Conservation (phyloP, 2,797 vertebrate genomes). For the Anabacerthia variegaticeps region DNA sequence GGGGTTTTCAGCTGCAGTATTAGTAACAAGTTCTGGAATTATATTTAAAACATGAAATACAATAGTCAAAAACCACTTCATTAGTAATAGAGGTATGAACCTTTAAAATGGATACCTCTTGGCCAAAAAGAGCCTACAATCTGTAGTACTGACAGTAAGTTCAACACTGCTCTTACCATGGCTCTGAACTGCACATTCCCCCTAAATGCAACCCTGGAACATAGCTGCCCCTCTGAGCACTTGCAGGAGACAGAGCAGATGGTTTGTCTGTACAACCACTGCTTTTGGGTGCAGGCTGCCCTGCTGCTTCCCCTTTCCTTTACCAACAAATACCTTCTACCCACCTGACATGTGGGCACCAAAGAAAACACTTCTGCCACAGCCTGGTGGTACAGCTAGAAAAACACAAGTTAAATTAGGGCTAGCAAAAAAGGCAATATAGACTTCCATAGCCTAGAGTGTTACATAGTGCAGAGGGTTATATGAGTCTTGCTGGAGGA, state of each 20-base stretch:
- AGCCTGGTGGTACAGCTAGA: neutral
- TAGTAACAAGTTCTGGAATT: neutral
- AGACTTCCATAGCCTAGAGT: neutral
- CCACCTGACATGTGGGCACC: accelerated
- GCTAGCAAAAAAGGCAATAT: neutral
- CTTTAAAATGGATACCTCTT: neutral
- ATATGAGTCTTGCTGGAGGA: neutral
- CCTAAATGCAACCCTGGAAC: neutral
- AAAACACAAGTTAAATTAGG: neutral
- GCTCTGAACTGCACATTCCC: neutral
- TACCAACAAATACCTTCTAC: neutral
- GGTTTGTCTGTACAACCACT: neutral
- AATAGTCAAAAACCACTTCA: neutral
- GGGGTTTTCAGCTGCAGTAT: neutral
- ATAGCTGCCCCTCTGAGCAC: neutral
- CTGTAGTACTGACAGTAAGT: neutral
- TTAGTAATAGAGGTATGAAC: neutral
- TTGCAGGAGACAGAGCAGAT: neutral
- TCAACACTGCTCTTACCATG: neutral
- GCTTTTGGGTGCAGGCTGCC: neutral
- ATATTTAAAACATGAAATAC: neutral
- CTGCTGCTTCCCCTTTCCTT: neutral
- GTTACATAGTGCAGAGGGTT: neutral
- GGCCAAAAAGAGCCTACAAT: neutral
- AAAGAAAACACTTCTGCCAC: neutral